phyloP scores from a whole-genome alignment of 2,888 invertebrate genomes.

The Apotomis capreana region DNA sequence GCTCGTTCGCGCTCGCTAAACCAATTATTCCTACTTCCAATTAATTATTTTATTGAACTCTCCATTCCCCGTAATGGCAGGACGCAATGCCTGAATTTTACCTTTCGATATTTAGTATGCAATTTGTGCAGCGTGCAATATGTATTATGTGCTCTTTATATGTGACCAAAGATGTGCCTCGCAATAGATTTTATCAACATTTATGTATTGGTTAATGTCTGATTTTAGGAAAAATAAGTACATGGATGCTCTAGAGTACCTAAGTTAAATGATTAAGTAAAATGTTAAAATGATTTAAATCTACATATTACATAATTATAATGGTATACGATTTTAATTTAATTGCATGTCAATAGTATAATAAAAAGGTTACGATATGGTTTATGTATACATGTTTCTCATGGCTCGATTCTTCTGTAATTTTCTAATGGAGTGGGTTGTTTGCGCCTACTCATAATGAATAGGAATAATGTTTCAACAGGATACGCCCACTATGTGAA shows the following conservation, averaged over 20 bases:
- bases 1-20: constrained; percentile 3
- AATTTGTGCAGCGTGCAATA: background rate
- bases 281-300: background rate
- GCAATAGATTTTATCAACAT: too few species aligned
- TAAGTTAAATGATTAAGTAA: too few species aligned
- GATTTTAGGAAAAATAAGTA: background rate
- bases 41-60: constrained; percentile 10
- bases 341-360: background rate
- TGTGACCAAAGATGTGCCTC: too few species aligned
- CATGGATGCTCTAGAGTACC: background rate
- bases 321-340: background rate
- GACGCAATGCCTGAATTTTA: background rate
- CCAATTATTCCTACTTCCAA: constrained; percentile 23
- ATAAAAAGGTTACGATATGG: background rate
- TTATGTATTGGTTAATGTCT: too few species aligned
- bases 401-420: background rate
- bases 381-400: background rate
- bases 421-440: constrained; percentile 13
- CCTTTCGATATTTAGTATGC: background rate
- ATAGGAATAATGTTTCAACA: constrained; percentile 16
- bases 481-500: constrained; percentile 14
- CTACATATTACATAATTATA: background rate
- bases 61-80: background rate
- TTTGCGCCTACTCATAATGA: constrained; percentile 17
- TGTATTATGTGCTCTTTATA: background rate